Evolutionary conservation across 2,113 vertebrate genomes (phyloP), one percentile per base, ranked within the genome.

Genomic region (Actenoides hombroni): DNA sequence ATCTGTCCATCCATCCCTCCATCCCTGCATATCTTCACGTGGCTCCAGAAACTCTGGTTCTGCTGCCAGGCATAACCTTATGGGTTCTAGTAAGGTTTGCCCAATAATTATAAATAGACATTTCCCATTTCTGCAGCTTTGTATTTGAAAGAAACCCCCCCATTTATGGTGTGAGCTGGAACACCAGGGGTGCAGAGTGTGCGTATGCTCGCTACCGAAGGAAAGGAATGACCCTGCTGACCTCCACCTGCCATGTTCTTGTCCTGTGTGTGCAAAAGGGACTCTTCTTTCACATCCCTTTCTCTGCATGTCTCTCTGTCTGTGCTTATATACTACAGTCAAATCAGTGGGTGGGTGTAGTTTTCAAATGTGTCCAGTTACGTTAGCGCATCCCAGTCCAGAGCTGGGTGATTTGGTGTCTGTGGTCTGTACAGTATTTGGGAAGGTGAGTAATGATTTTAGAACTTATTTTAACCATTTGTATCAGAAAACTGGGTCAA

Each of bases 401-500:
- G 17, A 68, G 33, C 3, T 57, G 56, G 17, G 21, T 85, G 35
- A 20, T 68, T 74, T 78, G n/a, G 15, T 77, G 28, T 70, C 64
- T 1, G 0, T 29, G 54, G 37, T 59, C 60, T 63, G 11, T 63
- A 16, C 15, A 18, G 33, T 16, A 25, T 61, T 85, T 87, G 69
- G 53, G 74, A 94, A 83, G 6, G 7, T 26, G 18, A 86, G 24
- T 68, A 87, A 71, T 42, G 29, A 39, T 89, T 68, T 94, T 67
- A 68, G 53, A 68, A 91, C 68, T 78, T 71, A 56, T 84, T 78
- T 94, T 84, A 84, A 39, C 35, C n/a, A n/a, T 70, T 91, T 0
- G 0, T 42, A 68, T 61, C 46, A 57, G 61, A 68, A 89, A 95
- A 95, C 60, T 57, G 84, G 86, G 89, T 94, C 94, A 95, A 60